Base-by-base conservation (phyloP, 2,888 invertebrate species). In the Andrena praecox region DNA sequence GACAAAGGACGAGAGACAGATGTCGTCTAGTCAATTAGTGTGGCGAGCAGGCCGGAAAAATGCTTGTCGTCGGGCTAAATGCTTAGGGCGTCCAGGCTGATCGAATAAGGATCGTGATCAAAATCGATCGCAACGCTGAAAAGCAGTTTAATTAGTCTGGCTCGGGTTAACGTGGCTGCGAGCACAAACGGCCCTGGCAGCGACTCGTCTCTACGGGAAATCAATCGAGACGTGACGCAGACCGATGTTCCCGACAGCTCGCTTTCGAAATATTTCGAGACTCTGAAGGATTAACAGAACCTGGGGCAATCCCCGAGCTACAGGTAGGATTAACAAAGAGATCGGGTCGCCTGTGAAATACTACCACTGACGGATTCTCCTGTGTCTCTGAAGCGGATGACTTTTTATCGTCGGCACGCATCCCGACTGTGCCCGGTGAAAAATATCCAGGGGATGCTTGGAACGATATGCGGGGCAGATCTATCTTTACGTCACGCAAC, bases 121-220 rank as follows among this genome's bases (percentile, higher is more conserved):
- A 71, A 75, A 81, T 85, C 82, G 77, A 85, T 81, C 69, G 82
- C 63, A 81, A 62, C 35, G 67, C 73, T 71, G 81, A 85, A 80
- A 74, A 78, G 85, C 84, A 76, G 83, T 87, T 86, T 86, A 87
- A 89, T 89, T 85, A 84, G 83, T 77, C 82, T 73, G 82, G 60
- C 82, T 59, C 70, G 72, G 35, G 64, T 81, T 73, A 76, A 81
- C 59, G 67, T 64, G 68, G 56, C 48, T 64, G n/a, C 59, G 20
- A 64, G 31, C 52, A 50, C 56, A 71, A 59, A 64, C 68, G 31
- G 42, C 10, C 59, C 60, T 27, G 68, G 63, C 59, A 48, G 24
- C 42, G 24, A 42, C 59, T 42, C 64, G 56, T 42, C 48, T 33
- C 16, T 8, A 4, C 24, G 50, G 66, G 56, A 77, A 67, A 82